phyloP scores from a whole-genome alignment of 2,113 vertebrate genomes.

The Parotia lawesii region DNA sequence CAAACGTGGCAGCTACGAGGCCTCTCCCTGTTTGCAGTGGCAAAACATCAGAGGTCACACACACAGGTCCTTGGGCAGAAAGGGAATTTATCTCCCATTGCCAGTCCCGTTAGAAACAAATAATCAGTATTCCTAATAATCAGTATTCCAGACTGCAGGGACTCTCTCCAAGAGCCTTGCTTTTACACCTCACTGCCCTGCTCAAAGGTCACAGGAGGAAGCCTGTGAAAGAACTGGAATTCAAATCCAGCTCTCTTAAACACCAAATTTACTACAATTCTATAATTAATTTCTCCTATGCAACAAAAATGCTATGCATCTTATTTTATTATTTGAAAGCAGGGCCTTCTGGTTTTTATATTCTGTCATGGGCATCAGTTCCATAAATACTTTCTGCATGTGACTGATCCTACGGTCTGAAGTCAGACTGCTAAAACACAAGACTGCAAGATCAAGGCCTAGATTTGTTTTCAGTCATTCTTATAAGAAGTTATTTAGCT shows the following conservation, averaged over 20 bases:
- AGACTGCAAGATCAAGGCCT: background rate
- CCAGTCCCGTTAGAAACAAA: background rate
- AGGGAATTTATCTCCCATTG: background rate
- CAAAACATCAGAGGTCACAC: background rate
- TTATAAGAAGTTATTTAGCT: background rate
- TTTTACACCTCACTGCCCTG: background rate
- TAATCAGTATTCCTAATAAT: background rate
- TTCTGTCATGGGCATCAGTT: background rate
- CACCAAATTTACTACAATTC: background rate
- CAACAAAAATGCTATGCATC: background rate
- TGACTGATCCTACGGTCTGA: background rate
- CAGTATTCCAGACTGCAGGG: background rate
- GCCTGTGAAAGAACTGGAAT: background rate
- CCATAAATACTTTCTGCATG: background rate
- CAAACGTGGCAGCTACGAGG: background rate
- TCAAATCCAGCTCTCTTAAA: background rate
- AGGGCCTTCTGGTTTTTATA: conserved; percentile 1
- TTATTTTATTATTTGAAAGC: conserved; percentile 4
- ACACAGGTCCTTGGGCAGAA: background rate
- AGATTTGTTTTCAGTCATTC: background rate
- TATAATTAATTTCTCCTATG: background rate
- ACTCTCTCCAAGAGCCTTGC: background rate
- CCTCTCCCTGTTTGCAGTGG: background rate
- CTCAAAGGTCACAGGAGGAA: background rate
- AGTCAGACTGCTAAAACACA: background rate